Base-by-base conservation (phyloP, 1,140 invertebrate species). In the Macrotrachela quadricornifera region DNA sequence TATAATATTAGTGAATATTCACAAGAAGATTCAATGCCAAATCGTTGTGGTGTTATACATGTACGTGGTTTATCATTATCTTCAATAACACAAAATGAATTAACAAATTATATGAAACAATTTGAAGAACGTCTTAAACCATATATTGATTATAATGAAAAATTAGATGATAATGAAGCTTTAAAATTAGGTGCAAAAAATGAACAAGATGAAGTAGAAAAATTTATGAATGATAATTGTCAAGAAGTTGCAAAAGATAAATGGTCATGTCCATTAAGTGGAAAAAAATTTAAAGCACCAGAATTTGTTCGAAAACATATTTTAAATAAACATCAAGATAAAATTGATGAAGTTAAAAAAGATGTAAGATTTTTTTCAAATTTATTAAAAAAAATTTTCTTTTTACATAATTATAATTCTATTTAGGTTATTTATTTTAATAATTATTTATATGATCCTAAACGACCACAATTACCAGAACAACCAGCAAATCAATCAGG, bases 21-120 rank as follows among this genome's bases (percentile, higher is more conserved):
- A 0, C 92, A 94, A 64, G 94, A 99, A 71, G 92, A 99, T 69
- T 90, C 94, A 65, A 99, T 99, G 92, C 94, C 94, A 0, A 95
- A 97, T 67, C 76, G 90, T 36, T 94, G 91, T 71, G 91, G 91
- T 14, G 92, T 97, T 56, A 86, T 99, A 74, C 92, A 97, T 67
- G 87, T 87, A 0, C 75, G 94, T 48, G 88, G 86, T 50, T 58
- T 80, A 2, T 8, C 21, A 30, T 30, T 30, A 30, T 4, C 21
- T 4, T 30, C 21, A 30, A 30, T 30, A 4, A 30, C 21, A 4
- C 21, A 30, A 30, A 8, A 2, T 30, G 21, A 42, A 14, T 13
- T 42, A 13, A 42, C 41, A 14, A 42, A 42, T 42, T 42, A 6
- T 42, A 13, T 42, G 10, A 10, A 13, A 3, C 41, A 42, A 42